These are phyloP conservation scores for Isotomurus palustris DNA, from an alignment of 2,888 invertebrate species.

Conservation along the genomic window DNA sequence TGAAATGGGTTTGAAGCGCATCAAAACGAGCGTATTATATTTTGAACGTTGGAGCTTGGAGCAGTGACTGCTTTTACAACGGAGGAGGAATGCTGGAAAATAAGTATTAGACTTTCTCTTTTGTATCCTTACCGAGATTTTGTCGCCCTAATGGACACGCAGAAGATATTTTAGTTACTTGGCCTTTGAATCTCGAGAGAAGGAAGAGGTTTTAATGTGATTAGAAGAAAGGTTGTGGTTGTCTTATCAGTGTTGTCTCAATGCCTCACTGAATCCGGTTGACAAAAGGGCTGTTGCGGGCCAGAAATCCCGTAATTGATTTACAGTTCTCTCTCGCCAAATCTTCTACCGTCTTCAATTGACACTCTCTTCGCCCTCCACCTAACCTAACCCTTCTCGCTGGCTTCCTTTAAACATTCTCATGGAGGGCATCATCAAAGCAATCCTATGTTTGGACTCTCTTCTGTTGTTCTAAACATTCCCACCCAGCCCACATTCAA, in stretches of 20 bases:
- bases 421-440: no score
- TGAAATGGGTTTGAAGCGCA: no score
- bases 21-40: no score
- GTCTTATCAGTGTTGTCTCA: slow-evolving; percentile 17
- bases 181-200: background rate
- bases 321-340: slow-evolving; percentile 7
- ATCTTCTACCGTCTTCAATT: no score
- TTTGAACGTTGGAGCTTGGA: no score
- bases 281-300: slow-evolving; percentile 12
- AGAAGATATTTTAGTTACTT: background rate
- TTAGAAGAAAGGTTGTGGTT: slow-evolving; percentile 9
- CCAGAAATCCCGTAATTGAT: slow-evolving; percentile 14
- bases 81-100: background rate
- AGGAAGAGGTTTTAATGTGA: slow-evolving; percentile 13
- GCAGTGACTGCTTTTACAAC: background rate
- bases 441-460: no score
- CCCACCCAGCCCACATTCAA: no score
- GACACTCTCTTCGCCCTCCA: no score
- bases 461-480: no score
- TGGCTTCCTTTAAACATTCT: no score
- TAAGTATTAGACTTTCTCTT: background rate
- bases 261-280: slow-evolving; percentile 11
- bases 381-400: no score
- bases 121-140: slow-evolving; percentile 1
- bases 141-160: background rate